Evolutionary conservation across 2,797 vertebrate genomes (phyloP), one percentile per base, ranked within the genome.

Genomic region (Myripristis murdjan): DNA sequence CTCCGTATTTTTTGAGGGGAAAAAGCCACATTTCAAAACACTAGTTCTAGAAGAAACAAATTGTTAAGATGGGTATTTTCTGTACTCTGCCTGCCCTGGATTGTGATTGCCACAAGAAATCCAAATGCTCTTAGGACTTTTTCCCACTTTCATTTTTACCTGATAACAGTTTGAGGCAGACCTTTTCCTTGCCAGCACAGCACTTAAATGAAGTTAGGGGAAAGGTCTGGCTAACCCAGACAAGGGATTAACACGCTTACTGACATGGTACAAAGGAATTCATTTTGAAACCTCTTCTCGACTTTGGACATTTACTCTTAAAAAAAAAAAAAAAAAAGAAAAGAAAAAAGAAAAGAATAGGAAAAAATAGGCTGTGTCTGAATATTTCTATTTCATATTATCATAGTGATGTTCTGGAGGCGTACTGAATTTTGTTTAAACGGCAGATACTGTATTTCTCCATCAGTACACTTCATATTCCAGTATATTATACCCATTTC

Each of bases 401-500:
- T 39, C 2, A 4, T 14, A 14, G 37, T 14, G 37, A 39, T 31
- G 12, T 51, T 51, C 28, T 39, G 37, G n/a, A 26, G 35, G 7
- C 35, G 9, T 37, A 37, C 35, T 37, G 35, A 37, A 37, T 7
- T 37, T 37, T 9, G 35, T 37, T 37, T 37, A 11, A 37, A 1
- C 14, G 20, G 20, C 9, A 23, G 12, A 8, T 3, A 28, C 37
- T 64, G 39, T 75, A 57, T 70, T 64, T 59, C 76, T 35, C 53
- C 55, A 44, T 65, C 70, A 53, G 31, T 70, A 60, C 22, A 44
- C 26, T 11, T 35, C 67, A 81, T 73, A 63, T 9, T 53, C 22
- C 15, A n/a, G 12, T 53, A 7, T 69, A 68, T 77, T 81, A 39
- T 51, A 56, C 51, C n/a, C n/a, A 24, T 83, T 83, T 62, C 23